A percentile compares a stretch with the other conserved stretches of the same genome.
These are phyloP conservation scores for Gortyna flavago DNA, from an alignment of 2,888 invertebrate genomes.

Conservation along the genomic window DNA sequence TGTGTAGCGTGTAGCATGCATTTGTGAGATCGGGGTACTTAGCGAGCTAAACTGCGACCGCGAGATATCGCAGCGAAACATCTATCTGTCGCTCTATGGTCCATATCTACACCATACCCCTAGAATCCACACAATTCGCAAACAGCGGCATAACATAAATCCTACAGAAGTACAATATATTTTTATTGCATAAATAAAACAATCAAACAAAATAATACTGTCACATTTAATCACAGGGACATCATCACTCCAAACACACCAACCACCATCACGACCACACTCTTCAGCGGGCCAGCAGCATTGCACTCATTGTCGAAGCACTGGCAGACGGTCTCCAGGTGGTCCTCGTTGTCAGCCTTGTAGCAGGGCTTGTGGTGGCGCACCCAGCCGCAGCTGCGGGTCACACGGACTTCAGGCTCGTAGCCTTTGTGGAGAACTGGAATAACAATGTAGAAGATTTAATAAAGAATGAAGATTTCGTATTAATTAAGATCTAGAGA, in stretches of 20 bases:
- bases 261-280: not conserved
- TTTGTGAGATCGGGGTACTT: too few species aligned
- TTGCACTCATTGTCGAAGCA: constrained; percentile 92
- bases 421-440: constrained; percentile 83
- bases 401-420: constrained; percentile 86
- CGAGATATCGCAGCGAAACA: too few species aligned
- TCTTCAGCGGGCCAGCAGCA: constrained; percentile 43
- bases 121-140: too few species aligned
- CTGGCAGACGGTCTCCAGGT: constrained; percentile 91
- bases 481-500: too few species aligned
- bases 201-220: constrained; percentile 54
- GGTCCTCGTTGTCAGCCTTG: constrained; percentile 91
- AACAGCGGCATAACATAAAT: too few species aligned
- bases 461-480: not conserved
- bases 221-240: constrained; percentile 49
- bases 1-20: too few species aligned
- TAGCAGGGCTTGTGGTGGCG: constrained; percentile 87
- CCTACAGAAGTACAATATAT: not conserved
- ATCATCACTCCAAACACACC: constrained; percentile 24
- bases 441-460: constrained; percentile 24
- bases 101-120: too few species aligned
- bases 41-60: too few species aligned
- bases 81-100: too few species aligned
- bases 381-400: constrained; percentile 92
- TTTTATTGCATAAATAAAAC: constrained; percentile 16